A percentile compares a stretch with the other conserved stretches of the same genome.
Conservation (phyloP, 2,113 vertebrate species). For the Equus quagga region DNA sequence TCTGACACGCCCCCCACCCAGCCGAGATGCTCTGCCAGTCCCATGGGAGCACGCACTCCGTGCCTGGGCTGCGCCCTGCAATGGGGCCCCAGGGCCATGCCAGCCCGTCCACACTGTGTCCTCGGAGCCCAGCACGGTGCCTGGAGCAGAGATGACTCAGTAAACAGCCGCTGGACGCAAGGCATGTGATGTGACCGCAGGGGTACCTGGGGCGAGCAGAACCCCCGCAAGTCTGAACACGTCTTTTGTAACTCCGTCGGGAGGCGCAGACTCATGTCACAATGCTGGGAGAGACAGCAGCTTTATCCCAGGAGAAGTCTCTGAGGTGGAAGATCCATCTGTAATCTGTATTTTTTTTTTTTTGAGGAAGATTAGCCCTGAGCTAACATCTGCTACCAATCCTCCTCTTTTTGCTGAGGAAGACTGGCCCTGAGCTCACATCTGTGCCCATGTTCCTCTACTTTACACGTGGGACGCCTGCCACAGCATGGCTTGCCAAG, state of each 20-base stretch:
- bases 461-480: too few species aligned
- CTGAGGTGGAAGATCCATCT: not conserved
- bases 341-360: too few species aligned
- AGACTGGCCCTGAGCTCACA: too few species aligned
- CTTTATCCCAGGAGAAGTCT: not conserved
- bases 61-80: not conserved
- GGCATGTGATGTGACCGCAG: not conserved
- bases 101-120: not conserved
- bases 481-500: too few species aligned
- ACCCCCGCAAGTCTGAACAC: rapidly evolving
- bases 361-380: too few species aligned
- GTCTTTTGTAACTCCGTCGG: not conserved
- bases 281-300: not conserved
- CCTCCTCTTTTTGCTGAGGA: too few species aligned
- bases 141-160: not conserved
- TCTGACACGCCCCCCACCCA: not conserved
- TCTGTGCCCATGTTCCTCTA: too few species aligned
- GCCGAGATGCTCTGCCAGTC: not conserved
- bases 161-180: not conserved
- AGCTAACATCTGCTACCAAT: too few species aligned
- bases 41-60: not conserved
- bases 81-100: rapidly evolving
- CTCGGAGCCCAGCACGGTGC: not conserved
- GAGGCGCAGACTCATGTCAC: rapidly evolving
- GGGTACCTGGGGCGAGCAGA: not conserved